Percentiles rank a stretch among this genome's conserved stretches.
These are phyloP conservation scores for Bombus terrestris DNA, from an alignment of 1,140 invertebrate species.

Conservation along the genomic window DNA sequence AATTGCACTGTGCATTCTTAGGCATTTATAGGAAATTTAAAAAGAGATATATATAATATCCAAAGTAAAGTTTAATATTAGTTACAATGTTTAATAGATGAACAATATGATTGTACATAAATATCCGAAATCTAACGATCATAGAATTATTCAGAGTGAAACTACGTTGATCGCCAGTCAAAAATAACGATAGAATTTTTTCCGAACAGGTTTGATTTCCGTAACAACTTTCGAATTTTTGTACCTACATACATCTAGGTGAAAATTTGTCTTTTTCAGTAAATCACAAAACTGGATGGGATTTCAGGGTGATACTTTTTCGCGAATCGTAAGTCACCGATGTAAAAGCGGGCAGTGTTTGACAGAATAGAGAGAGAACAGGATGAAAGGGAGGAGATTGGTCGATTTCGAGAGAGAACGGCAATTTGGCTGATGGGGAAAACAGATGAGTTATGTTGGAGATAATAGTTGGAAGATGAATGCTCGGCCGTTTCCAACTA, in stretches of 20 bases:
- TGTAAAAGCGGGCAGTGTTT: conserved; percentile 57
- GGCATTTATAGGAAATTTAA: background rate
- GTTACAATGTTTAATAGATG: too few relatives aligned
- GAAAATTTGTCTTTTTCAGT: background rate
- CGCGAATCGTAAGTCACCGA: conserved; percentile 55
- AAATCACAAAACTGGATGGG: conserved; percentile 33
- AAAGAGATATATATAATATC: background rate
- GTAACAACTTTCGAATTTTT: background rate
- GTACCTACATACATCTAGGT: too few relatives aligned
- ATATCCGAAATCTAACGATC: too few relatives aligned
- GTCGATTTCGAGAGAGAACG: conserved; percentile 53
- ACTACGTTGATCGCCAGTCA: too few relatives aligned
- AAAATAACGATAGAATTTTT: background rate
- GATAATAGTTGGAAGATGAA: conserved; percentile 67
- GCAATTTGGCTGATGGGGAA: conserved; percentile 67
- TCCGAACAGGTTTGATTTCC: background rate
- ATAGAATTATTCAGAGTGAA: too few relatives aligned
- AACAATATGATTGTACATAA: background rate
- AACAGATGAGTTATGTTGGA: conserved; percentile 68
- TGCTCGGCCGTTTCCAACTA: conserved; percentile 55
- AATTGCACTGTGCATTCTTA: background rate
- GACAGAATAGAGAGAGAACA: conserved; percentile 56
- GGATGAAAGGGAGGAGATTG: conserved; percentile 20
- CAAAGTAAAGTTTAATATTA: background rate
- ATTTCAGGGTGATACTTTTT: conserved; percentile 46